These are phyloP conservation scores for Aphis gossypii DNA, from an alignment of 1,140 invertebrate genomes.

Conservation along the genomic window DNA sequence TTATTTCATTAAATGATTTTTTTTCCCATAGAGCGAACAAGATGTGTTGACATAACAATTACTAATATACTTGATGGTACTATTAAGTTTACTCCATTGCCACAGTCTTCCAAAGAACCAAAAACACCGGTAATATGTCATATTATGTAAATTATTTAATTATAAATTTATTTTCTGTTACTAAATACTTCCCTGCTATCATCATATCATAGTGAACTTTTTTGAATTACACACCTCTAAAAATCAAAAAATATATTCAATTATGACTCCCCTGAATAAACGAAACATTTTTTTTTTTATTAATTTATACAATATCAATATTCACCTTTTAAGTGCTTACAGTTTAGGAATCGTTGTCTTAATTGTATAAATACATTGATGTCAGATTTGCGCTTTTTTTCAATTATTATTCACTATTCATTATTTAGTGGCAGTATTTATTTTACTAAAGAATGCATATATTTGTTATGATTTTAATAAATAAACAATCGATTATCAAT, in stretches of 20 bases:
- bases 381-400: neutral
- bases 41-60: conserved; percentile 51
- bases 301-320: no score
- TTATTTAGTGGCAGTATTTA: neutral
- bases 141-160: neutral
- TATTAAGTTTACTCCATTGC: conserved; percentile 37
- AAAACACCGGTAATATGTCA: neutral
- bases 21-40: conserved; percentile 32
- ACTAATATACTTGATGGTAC: conserved; percentile 54
- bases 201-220: no score
- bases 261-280: no score
- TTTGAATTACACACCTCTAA: no score
- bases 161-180: neutral
- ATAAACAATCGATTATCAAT: neutral
- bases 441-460: no score
- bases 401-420: neutral
- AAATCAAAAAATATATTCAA: no score
- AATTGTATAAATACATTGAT: no score
- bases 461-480: neutral
- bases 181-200: no score
- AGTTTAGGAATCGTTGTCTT: no score
- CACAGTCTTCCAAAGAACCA: conserved; percentile 30
- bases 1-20: neutral
- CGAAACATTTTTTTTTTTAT: no score
- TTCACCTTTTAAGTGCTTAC: no score